Base-by-base conservation (phyloP, 1,140 invertebrate species). In the Plodia interpunctella region DNA sequence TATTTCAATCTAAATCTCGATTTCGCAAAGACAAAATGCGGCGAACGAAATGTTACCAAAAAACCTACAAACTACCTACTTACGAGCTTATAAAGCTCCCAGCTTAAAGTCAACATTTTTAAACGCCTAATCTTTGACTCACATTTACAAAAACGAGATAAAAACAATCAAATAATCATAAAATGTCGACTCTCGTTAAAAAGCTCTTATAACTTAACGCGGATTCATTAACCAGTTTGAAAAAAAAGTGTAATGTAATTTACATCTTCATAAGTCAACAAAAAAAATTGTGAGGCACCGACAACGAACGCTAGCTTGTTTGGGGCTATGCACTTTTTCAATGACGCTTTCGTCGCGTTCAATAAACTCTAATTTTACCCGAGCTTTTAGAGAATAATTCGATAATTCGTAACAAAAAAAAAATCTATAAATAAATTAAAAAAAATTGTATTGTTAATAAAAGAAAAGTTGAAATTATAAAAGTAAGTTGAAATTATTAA, bases 341-440 rank as follows among this genome's bases (percentile, higher is more conserved):
- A 65, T 63, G 63, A 59, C 57, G 50, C 58, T 53, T 61, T 54
- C 10, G 63, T 9, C 53, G 67, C 63, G 67, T 68, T 68, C 66
- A 51, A 6, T 5, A 44, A 13, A n/a, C 18, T 38, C 38, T 25
- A 62, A 59, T 65, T 64, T 53, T 21, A 25, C 15, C 9, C 13
- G 4, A 21, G 13, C 20, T 21, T 53, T 15, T 28, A 11, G 11
- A 32, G n/a, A 21, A 53, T 25, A 25, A 13, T 28, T 19, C 10
- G n/a, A 44, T 10, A 25, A 21, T 25, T 25, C 13, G n/a, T n/a
- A n/a, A 53, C 20, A 10, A n/a, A 13, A 21, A 13, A 25, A 21
- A 21, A 21, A 13, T 53, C 15, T 20, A 51, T 5, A 21, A 19
- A 20, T 20, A 21, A 20, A 21, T 21, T 51, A 51, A 3, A 20